Evolutionary conservation across 2,888 invertebrate species (phyloP).

Genomic region (Drosophila limbata): DNA sequence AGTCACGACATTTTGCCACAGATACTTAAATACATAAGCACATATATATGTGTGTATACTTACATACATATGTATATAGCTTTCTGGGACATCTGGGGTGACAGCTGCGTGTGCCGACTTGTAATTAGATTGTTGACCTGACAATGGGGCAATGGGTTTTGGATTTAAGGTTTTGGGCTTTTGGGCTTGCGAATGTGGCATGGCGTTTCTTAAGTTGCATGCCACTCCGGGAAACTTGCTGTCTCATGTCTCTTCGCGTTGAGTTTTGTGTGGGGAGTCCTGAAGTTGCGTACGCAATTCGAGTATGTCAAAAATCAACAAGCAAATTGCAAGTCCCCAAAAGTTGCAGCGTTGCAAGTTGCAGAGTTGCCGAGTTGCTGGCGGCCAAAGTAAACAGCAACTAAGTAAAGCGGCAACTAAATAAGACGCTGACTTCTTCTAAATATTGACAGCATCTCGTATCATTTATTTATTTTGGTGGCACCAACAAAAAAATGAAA

Average conservation of each 20-base stretch:
- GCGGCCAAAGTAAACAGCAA: slow-evolving; percentile 10
- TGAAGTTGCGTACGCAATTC: slow-evolving; percentile 50
- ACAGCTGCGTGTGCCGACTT: slow-evolving; percentile 58
- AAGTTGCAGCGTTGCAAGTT: slow-evolving; percentile 5
- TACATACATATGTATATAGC: not conserved
- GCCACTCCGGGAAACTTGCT: slow-evolving; percentile 31
- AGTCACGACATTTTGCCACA: slow-evolving; percentile 49
- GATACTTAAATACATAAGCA: not conserved
- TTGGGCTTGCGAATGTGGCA: slow-evolving; percentile 23
- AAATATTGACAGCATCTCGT: slow-evolving; percentile 25
- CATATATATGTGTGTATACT: not conserved
- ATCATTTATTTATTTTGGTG: slow-evolving; percentile 16
- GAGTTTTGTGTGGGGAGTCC: slow-evolving; percentile 26
- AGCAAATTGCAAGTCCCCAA: slow-evolving; percentile 33
- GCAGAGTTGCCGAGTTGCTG: not conserved
- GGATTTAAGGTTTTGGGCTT: not conserved
- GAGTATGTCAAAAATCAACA: slow-evolving; percentile 49
- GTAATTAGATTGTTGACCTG: slow-evolving; percentile 64
- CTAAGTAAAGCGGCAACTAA: slow-evolving; percentile 16
- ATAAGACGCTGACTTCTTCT: slow-evolving; percentile 9
- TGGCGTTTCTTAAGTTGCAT: slow-evolving; percentile 12
- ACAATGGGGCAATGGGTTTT: slow-evolving; percentile 8
- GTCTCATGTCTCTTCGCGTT: slow-evolving; percentile 35
- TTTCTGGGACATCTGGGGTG: slow-evolving; percentile 33
- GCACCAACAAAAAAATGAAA: not conserved